phyloP scores from a whole-genome alignment of 2,797 vertebrate species.

The Clarias fuscus region DNA sequence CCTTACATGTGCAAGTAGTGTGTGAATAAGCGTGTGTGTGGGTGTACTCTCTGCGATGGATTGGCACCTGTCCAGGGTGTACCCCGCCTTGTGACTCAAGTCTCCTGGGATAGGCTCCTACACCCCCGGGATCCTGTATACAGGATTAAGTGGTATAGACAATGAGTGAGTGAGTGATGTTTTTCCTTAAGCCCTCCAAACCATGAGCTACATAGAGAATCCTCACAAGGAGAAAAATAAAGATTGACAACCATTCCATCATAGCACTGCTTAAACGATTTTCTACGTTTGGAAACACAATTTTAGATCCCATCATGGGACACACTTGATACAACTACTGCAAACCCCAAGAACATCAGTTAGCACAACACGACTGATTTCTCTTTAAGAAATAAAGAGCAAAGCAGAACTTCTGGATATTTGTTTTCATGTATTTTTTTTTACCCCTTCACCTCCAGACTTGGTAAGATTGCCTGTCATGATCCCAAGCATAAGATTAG shows the following conservation, averaged over 20 bases:
- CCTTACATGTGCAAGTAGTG: too few species aligned
- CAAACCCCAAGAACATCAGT: constrained; percentile 36
- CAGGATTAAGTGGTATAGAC: too few species aligned
- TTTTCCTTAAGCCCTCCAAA: background rate
- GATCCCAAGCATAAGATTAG: background rate
- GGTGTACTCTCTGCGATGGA: too few species aligned
- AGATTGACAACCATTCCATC: constrained; percentile 35
- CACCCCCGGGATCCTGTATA: too few species aligned
- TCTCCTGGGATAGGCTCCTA: too few species aligned
- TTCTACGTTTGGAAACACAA: constrained; percentile 44
- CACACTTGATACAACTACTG: constrained; percentile 58
- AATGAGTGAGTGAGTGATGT: too few species aligned
- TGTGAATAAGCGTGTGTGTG: too few species aligned
- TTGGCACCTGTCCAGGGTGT: too few species aligned
- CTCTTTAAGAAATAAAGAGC: background rate
- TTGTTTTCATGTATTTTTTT: constrained; percentile 4
- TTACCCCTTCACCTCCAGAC: background rate
- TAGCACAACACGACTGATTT: constrained; percentile 20
- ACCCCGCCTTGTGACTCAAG: too few species aligned
- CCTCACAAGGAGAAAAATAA: constrained; percentile 25
- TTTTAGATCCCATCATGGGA: constrained; percentile 59
- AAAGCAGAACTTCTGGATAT: background rate
- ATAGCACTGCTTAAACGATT: constrained; percentile 52
- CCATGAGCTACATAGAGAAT: constrained; percentile 14
- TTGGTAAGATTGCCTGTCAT: background rate